Base-by-base conservation (phyloP, 2,113 vertebrate species). In the Mohoua ochrocephala region DNA sequence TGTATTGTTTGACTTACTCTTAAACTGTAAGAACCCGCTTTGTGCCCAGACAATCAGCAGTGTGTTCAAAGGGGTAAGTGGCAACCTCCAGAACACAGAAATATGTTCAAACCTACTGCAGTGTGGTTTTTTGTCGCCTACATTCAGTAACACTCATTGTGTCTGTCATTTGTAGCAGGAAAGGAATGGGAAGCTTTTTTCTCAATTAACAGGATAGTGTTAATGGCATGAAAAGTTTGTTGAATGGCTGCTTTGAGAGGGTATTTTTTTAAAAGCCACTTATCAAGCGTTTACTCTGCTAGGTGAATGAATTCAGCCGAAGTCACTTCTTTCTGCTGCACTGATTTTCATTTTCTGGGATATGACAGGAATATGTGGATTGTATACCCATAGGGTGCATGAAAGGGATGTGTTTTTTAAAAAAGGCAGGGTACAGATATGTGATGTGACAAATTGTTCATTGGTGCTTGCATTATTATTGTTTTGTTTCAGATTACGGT, bases 21-120 rank as follows among this genome's bases (percentile, higher is more conserved):
- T 98, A 67, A 98, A 98, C 59, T 98, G 98, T 86, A 98, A 97
- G 96, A 98, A 97, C 44, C 96, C 98, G 0, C 85, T 82, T 41
- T 99, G 98, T 93, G 97, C 98, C 74, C 98, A 98, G 97, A 96
- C 97, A 31, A 59, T 99, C 84, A 95, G 97, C 96, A 98, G 98
- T 53, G 97, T 99, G 83, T 99, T 99, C 92, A 99, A 99, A 98
- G 97, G 80, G 97, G 99, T 99, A 97, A 99, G 98, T 97, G 73
- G 23, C 52, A 90, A 74, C 47, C 22, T 90, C 42, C 49, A 49
- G 27, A 70, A 68, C 13, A 53, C 7, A 50, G 35, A 85, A 86
- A 37, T 41, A 8, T 2, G 2, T 59, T 95, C 45, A 77, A 7
- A 88, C 10, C 10, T 80, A 4, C 33, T 65, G 39, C 2, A 1